These are phyloP conservation scores for Chiropotes sagulatus DNA, from an alignment of 2,797 vertebrate species.

Conservation along the genomic window DNA sequence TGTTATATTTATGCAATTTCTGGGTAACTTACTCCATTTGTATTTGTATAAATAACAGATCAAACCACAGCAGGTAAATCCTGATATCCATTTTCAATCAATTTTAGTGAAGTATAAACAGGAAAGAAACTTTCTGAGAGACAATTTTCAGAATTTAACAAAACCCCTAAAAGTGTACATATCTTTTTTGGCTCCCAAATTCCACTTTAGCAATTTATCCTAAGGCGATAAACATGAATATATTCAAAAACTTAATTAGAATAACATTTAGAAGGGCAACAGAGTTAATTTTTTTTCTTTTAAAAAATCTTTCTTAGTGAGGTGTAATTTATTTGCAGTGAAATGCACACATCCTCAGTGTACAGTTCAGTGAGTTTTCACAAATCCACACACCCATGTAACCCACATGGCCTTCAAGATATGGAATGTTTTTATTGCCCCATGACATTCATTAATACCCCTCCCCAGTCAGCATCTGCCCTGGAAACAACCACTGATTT, in stretches of 20 bases:
- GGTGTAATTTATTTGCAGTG: conserved; percentile 12
- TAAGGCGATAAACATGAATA: not conserved
- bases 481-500: not conserved
- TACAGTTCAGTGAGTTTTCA: not conserved
- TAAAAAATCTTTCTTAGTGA: not conserved
- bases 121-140: not conserved
- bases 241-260: not conserved
- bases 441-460: not conserved
- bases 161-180: not conserved
- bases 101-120: not conserved
- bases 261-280: not conserved
- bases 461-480: not conserved
- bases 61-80: not conserved
- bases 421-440: not conserved
- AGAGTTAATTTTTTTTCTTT: not conserved
- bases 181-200: not conserved
- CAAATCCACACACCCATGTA: not conserved
- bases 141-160: not conserved
- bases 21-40: not conserved
- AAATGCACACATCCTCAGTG: not conserved
- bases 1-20: not conserved
- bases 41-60: not conserved
- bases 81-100: not conserved
- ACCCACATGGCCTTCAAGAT: not conserved
- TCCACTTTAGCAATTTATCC: not conserved